These are phyloP conservation scores for Trichogramma evanescens DNA, from an alignment of 2,888 invertebrate species.

Conservation along the genomic window DNA sequence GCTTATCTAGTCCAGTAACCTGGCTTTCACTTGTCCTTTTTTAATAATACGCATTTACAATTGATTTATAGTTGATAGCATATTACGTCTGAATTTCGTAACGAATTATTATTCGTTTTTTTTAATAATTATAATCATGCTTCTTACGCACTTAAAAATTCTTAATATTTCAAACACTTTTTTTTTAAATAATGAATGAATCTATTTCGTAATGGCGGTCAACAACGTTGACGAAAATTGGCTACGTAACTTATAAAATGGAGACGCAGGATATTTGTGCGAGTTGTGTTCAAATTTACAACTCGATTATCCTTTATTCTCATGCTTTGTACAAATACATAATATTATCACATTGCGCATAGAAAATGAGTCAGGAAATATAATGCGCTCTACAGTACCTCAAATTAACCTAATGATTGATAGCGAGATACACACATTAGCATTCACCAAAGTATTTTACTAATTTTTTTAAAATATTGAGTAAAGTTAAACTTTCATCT, in stretches of 20 bases:
- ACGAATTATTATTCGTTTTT: too few species aligned
- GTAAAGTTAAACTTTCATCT: too few species aligned
- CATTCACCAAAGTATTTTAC: too few species aligned
- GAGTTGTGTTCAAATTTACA: slow-evolving; percentile 7
- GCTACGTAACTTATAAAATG: slow-evolving; percentile 11
- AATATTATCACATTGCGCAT: slow-evolving; percentile 24
- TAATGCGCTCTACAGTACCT: slow-evolving; percentile 20
- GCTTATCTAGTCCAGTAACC: slow-evolving; percentile 4
- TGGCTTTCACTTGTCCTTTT: neutral
- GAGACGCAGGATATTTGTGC: slow-evolving; percentile 15
- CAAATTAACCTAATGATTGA: too few species aligned
- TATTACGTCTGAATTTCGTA: neutral
- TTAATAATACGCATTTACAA: neutral
- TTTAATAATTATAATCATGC: too few species aligned
- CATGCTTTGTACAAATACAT: slow-evolving; percentile 18
- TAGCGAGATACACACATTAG: too few species aligned
- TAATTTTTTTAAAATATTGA: too few species aligned
- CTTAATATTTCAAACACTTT: too few species aligned
- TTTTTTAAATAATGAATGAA: neutral
- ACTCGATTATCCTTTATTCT: slow-evolving; percentile 8
- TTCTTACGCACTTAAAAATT: neutral
- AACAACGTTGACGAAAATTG: slow-evolving; percentile 14
- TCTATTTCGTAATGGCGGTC: neutral
- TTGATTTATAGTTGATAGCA: neutral
- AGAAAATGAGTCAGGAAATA: slow-evolving; percentile 14